phyloP scores from a whole-genome alignment of 53 echinoderm and acorn worm species.

The Astropecten irregularis region DNA sequence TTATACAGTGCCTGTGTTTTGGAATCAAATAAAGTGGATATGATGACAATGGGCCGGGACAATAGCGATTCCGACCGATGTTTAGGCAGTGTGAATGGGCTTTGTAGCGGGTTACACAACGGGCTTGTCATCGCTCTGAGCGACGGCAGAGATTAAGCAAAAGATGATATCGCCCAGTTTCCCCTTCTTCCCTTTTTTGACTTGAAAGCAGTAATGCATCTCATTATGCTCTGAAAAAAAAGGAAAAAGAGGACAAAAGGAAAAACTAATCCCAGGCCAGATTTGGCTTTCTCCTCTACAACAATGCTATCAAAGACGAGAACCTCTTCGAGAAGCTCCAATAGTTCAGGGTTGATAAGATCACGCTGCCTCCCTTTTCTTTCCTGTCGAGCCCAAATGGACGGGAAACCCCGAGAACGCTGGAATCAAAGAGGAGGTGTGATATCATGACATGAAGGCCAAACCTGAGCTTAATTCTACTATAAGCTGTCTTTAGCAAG shows the following conservation, averaged over 20 bases:
- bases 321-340: too few relatives aligned
- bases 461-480: too few relatives aligned
- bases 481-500: too few relatives aligned
- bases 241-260: too few relatives aligned
- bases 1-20: not conserved
- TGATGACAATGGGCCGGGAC: slow-evolving; percentile 24
- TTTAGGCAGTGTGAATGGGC: not conserved
- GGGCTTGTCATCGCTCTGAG: not conserved
- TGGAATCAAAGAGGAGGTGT: too few relatives aligned
- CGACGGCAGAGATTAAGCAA: not conserved
- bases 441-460: too few relatives aligned
- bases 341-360: too few relatives aligned
- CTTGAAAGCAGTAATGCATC: not conserved
- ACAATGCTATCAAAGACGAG: slow-evolving; percentile 24
- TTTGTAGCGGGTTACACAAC: slow-evolving; percentile 1
- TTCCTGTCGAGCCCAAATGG: too few relatives aligned
- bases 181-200: not conserved
- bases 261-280: not conserved
- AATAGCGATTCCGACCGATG: not conserved
- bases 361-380: too few relatives aligned
- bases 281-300: not conserved
- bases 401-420: too few relatives aligned
- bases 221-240: too few relatives aligned
- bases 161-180: not conserved
- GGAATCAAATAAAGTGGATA: slow-evolving; percentile 35